These are phyloP conservation scores for Linnaemya vulpina DNA, from an alignment of 2,888 invertebrate species.

Conservation along the genomic window DNA sequence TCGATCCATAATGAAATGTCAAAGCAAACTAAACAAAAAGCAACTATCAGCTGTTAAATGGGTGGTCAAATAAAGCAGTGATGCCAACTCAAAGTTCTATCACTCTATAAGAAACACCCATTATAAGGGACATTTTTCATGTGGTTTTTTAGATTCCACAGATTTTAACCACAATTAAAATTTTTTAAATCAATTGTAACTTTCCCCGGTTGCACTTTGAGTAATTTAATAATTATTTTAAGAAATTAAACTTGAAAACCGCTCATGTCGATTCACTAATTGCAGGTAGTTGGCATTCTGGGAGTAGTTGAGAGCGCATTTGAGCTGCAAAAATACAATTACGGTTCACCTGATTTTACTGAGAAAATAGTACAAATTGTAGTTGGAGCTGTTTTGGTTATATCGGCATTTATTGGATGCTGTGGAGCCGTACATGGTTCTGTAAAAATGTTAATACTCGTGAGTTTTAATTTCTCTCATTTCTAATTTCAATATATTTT, in stretches of 20 bases:
- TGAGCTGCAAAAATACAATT: conserved; percentile 75
- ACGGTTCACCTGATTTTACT: conserved; percentile 75
- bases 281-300: conserved; percentile 77
- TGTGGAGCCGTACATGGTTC: conserved; percentile 78
- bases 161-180: too few relatives aligned
- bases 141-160: too few relatives aligned
- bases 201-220: too few relatives aligned
- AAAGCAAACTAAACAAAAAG: too few relatives aligned
- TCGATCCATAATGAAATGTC: too few relatives aligned
- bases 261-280: not conserved
- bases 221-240: too few relatives aligned
- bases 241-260: not conserved
- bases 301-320: conserved; percentile 76
- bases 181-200: too few relatives aligned
- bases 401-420: conserved; percentile 78
- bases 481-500: not conserved
- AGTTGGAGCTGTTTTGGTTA: conserved; percentile 74
- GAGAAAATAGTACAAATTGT: conserved; percentile 76
- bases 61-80: too few relatives aligned
- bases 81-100: too few relatives aligned
- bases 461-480: conserved; percentile 63
- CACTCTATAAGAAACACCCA: too few relatives aligned
- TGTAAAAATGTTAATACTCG: conserved; percentile 76
- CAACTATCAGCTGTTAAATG: too few relatives aligned
- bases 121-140: too few relatives aligned